These are phyloP conservation scores for Lucifuga dentata DNA, from an alignment of 2,113 vertebrate species.

Conservation along the genomic window DNA sequence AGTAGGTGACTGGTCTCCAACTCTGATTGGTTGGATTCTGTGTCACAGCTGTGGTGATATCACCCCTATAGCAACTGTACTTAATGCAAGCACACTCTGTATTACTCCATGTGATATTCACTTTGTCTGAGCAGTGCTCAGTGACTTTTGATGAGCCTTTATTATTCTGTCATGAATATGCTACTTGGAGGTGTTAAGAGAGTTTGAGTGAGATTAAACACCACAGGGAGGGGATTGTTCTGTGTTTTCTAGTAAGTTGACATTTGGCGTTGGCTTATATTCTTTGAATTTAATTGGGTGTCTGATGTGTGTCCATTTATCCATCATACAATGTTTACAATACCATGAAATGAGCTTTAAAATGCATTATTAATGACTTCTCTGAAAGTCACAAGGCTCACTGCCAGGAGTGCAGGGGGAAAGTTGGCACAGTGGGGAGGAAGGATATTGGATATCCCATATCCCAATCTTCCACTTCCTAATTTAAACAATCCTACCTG, in stretches of 20 bases:
- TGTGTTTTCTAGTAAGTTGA: no score
- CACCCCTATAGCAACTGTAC: constrained; percentile 18
- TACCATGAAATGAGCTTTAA: constrained; percentile 55
- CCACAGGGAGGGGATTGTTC: no score
- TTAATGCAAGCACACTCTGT: constrained; percentile 9
- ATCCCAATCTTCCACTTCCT: constrained; percentile 30
- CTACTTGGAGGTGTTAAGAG: constrained; percentile 15
- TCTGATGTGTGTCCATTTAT: constrained; percentile 16
- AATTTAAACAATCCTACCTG: constrained; percentile 32
- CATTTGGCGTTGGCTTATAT: neutral
- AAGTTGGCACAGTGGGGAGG: constrained; percentile 40
- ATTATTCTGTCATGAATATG: constrained; percentile 48
- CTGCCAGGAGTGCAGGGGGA: constrained; percentile 56
- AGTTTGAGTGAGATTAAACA: constrained; percentile 30
- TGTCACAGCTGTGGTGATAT: constrained; percentile 11
- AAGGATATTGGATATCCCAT: constrained; percentile 53
- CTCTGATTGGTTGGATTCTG: constrained; percentile 31
- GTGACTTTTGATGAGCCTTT: constrained; percentile 30
- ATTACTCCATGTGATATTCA: constrained; percentile 22
- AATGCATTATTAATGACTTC: constrained; percentile 74
- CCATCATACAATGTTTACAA: constrained; percentile 70
- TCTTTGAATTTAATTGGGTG: constrained; percentile 11
- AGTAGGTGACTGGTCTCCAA: constrained; percentile 19
- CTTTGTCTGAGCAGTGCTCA: constrained; percentile 3
- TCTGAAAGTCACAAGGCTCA: constrained; percentile 62